Conservation (phyloP, 2,888 invertebrate genomes). For the Eupithecia tripunctaria region DNA sequence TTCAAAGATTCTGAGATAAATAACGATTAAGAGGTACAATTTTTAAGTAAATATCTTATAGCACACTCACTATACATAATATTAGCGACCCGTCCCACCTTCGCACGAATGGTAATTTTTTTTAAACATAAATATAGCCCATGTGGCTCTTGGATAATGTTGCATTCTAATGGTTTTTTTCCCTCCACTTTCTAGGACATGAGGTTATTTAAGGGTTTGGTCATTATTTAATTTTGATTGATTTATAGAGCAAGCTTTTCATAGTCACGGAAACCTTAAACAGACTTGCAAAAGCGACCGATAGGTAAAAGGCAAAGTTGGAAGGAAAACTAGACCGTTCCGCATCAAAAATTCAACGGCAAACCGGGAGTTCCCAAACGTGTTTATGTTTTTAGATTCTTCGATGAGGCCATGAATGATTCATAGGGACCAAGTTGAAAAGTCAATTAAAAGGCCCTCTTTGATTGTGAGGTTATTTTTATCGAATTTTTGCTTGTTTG, state of each 20-base stretch:
- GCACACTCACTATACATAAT: no score
- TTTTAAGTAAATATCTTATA: no score
- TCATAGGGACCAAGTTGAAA: constrained; percentile 6
- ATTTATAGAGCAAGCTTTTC: neutral
- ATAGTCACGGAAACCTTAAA: constrained; percentile 14
- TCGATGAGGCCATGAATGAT: constrained; percentile 14
- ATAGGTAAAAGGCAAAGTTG: constrained; percentile 21
- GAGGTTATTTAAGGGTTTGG: neutral
- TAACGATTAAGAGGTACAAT: no score
- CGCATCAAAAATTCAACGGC: constrained; percentile 22
- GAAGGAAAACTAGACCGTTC: constrained; percentile 23
- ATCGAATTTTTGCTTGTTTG: constrained; percentile 10
- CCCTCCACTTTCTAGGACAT: neutral
- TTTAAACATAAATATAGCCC: no score
- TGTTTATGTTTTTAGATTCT: constrained; percentile 16
- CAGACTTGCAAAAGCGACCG: constrained; percentile 19
- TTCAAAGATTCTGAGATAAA: no score
- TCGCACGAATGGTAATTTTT: no score
- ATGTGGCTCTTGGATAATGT: no score
- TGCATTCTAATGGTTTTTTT: no score
- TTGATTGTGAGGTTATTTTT: constrained; percentile 10
- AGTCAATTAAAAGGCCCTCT: constrained; percentile 10
- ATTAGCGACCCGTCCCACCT: no score
- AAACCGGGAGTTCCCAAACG: constrained; percentile 15
- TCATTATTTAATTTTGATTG: neutral